Percentiles rank a stretch among this genome's conserved stretches.
Conservation (phyloP, 2,888 invertebrate species). For the Hecatera dysodea region DNA sequence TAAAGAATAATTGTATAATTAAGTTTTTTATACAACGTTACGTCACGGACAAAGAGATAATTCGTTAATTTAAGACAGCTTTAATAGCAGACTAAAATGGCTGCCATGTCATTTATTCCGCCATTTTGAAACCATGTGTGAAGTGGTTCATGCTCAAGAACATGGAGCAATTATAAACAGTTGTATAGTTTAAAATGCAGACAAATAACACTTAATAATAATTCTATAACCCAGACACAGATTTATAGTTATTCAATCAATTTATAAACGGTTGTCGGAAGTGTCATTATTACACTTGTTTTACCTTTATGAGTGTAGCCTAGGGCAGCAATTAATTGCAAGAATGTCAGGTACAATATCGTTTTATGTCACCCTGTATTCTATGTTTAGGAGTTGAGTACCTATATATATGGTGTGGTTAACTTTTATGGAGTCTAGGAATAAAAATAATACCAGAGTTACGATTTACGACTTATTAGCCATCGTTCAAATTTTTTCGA, state of each 20-base stretch:
- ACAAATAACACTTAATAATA: not conserved
- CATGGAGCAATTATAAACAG: not conserved
- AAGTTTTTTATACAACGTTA: no score
- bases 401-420: not conserved
- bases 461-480: no score
- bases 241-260: conserved; percentile 34
- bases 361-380: not conserved
- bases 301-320: conserved; percentile 45
- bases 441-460: no score
- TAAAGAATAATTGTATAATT: no score
- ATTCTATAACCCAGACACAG: conserved; percentile 30
- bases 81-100: conserved; percentile 1
- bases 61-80: conserved; percentile 9
- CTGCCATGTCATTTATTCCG: not conserved
- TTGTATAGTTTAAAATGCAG: not conserved
- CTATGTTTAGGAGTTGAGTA: conserved; percentile 1
- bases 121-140: conserved; percentile 19
- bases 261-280: conserved; percentile 52
- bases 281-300: conserved; percentile 36
- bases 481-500: no score
- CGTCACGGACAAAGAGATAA: not conserved
- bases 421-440: not conserved
- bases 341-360: conserved; percentile 25
- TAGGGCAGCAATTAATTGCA: conserved; percentile 23
- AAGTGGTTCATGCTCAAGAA: not conserved